phyloP scores from a whole-genome alignment of 2,113 vertebrate species.

The Calidris pygmaea region DNA sequence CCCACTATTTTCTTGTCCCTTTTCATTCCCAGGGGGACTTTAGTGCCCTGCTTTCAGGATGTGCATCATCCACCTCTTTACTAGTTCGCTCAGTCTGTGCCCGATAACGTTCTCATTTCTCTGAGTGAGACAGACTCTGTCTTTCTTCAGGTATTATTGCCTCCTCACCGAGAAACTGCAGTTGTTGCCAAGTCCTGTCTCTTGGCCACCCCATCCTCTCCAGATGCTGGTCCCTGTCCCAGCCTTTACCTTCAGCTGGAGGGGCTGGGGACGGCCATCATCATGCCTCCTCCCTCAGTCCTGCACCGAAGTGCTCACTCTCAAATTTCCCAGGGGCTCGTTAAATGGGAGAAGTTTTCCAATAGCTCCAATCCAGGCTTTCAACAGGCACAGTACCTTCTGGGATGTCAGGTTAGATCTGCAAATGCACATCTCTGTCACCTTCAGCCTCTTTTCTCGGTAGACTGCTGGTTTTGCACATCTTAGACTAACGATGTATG shows the following conservation, averaged over 20 bases:
- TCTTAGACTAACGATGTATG: background rate
- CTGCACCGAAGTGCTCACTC: background rate
- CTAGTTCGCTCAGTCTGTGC: background rate
- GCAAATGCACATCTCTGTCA: background rate
- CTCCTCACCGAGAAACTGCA: background rate
- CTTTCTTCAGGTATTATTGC: background rate
- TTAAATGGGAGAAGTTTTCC: background rate
- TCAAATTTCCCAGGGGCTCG: background rate
- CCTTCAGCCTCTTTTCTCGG: background rate
- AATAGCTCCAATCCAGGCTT: background rate
- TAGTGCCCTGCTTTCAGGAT: background rate
- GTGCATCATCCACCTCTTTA: background rate
- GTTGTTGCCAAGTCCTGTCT: background rate
- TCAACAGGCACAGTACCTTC: background rate
- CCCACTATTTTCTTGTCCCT: background rate
- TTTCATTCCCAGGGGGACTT: accelerated
- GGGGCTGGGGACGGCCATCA: background rate
- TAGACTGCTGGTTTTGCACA: background rate
- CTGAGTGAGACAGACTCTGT: background rate
- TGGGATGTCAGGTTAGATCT: background rate
- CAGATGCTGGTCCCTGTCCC: background rate
- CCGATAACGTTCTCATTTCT: background rate
- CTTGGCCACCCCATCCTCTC: background rate
- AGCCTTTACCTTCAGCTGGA: background rate
- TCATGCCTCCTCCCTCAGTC: accelerated